A percentile compares a stretch with the other conserved stretches of the same genome.
Evolutionary conservation across 1,140 invertebrate species (phyloP).

Genomic region (Tetragonula clypearis): DNA sequence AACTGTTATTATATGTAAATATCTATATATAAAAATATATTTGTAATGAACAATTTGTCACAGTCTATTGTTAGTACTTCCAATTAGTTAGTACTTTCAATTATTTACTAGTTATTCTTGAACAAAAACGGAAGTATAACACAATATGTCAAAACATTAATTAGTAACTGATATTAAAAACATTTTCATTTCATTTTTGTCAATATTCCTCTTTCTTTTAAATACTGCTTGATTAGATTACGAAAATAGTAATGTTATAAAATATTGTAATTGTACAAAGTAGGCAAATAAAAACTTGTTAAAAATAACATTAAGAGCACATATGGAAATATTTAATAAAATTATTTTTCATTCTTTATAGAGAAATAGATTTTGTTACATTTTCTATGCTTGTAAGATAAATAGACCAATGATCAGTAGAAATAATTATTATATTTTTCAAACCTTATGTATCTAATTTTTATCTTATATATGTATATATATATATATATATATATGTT

Average conservation of each 20-base stretch:
- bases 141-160: constrained; percentile 31
- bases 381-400: not conserved
- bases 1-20: constrained; percentile 29
- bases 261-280: constrained; percentile 26
- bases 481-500: too few species aligned
- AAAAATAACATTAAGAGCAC: constrained; percentile 28
- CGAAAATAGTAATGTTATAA: constrained; percentile 14
- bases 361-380: constrained; percentile 15
- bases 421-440: constrained; percentile 9
- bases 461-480: not conserved
- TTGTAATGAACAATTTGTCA: constrained; percentile 33
- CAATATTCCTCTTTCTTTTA: constrained; percentile 6
- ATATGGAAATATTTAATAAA: constrained; percentile 19
- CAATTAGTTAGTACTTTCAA: constrained; percentile 16
- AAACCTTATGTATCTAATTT: constrained; percentile 21
- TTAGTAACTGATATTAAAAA: constrained; percentile 30
- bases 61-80: constrained; percentile 28
- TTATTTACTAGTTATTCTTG: not conserved
- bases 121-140: constrained; percentile 23
- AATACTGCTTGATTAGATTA: constrained; percentile 20
- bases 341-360: constrained; percentile 16
- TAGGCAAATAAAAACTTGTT: constrained; percentile 21
- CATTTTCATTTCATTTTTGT: not conserved
- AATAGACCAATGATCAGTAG: constrained; percentile 1
- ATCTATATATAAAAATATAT: constrained; percentile 47